A percentile compares a stretch with the other conserved stretches of the same genome.
Evolutionary conservation across 2,113 vertebrate species (phyloP).

Genomic region (Acinonyx jubatus): DNA sequence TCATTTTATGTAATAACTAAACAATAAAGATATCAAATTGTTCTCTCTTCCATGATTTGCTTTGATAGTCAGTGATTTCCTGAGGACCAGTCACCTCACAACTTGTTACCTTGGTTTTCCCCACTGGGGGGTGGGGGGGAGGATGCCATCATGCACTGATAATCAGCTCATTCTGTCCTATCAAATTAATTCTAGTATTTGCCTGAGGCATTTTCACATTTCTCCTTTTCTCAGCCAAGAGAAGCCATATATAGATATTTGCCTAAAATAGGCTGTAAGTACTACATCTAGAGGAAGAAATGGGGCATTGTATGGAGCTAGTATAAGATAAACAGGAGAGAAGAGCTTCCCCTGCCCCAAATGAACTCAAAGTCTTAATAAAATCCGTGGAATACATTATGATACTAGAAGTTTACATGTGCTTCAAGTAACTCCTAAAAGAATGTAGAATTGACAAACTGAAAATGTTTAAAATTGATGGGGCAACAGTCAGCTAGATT

Average conservation of each 20-base stretch:
- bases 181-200: constrained; percentile 40
- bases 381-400: neutral
- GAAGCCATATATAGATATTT: neutral
- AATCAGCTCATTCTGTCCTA: constrained; percentile 31
- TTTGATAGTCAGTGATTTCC: neutral
- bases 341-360: neutral
- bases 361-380: neutral
- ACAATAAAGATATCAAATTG: neutral
- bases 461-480: neutral
- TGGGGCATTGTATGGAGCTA: neutral
- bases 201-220: constrained; percentile 24
- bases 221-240: constrained; percentile 23
- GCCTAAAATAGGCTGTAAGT: constrained; percentile 12
- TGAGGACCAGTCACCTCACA: neutral
- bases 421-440: neutral
- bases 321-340: neutral
- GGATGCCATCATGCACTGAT: neutral
- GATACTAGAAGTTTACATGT: neutral
- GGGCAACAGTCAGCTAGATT: neutral
- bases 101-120: neutral
- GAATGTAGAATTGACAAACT: neutral
- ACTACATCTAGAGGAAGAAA: neutral
- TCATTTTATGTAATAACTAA: neutral
- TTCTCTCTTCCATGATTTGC: neutral
- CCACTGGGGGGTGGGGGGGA: neutral